Conservation (phyloP, 2,888 invertebrate species). For the Teleiodes luculella region DNA sequence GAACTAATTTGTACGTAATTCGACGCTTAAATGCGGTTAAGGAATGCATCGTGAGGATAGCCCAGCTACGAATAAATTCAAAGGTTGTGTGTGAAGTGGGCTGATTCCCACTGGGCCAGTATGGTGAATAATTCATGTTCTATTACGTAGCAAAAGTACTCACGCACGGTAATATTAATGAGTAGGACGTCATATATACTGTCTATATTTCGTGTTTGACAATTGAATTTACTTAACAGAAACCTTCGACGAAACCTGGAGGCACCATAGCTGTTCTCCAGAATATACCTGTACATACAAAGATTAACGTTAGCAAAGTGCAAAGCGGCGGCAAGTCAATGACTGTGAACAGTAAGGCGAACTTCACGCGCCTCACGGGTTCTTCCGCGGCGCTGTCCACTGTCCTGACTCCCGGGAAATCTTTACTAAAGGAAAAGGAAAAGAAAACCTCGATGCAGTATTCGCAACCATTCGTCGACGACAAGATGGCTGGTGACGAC, state of each 20-base stretch:
- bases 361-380: slow-evolving; percentile 50
- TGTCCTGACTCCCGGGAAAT: slow-evolving; percentile 71
- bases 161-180: too few relatives aligned
- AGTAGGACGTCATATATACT: too few relatives aligned
- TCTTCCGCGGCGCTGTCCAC: slow-evolving; percentile 52
- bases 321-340: slow-evolving; percentile 64
- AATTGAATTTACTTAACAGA: slow-evolving; percentile 33
- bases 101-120: too few relatives aligned
- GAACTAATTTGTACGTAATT: too few relatives aligned
- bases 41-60: too few relatives aligned
- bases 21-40: too few relatives aligned
- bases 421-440: slow-evolving; percentile 86
- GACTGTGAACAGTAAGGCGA: slow-evolving; percentile 61
- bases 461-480: slow-evolving; percentile 60
- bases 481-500: slow-evolving; percentile 88
- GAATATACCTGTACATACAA: slow-evolving; percentile 65
- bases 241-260: slow-evolving; percentile 47
- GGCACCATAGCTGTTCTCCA: slow-evolving; percentile 62
- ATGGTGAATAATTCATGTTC: too few relatives aligned
- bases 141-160: too few relatives aligned
- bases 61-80: too few relatives aligned
- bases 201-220: too few relatives aligned
- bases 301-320: slow-evolving; percentile 59
- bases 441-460: slow-evolving; percentile 77
- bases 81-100: too few relatives aligned